Percentiles rank a stretch among this genome's conserved stretches.
Evolutionary conservation across 2,113 vertebrate species (phyloP).

Genomic region (Macrotis lagotis): DNA sequence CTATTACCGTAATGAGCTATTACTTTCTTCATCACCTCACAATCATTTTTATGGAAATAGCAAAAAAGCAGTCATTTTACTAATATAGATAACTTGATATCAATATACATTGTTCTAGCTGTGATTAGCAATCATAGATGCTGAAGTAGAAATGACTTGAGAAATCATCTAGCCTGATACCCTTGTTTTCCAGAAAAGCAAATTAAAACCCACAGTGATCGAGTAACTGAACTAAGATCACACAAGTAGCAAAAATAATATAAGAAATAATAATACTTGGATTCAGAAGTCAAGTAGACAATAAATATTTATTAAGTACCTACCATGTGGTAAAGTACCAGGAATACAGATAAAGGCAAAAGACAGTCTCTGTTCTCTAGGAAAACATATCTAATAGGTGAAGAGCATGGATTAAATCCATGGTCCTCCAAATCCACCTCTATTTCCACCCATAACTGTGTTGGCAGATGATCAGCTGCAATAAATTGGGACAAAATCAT

Average conservation of each 20-base stretch:
- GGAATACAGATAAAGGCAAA: not conserved
- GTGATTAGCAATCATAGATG: not conserved
- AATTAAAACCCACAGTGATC: not conserved
- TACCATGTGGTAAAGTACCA: not conserved
- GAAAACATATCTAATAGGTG: not conserved
- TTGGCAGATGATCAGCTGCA: too few relatives aligned
- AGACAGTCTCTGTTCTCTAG: not conserved
- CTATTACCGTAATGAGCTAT: too few relatives aligned
- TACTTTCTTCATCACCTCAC: not conserved
- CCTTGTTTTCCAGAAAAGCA: not conserved
- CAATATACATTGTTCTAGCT: not conserved
- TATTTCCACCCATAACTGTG: not conserved
- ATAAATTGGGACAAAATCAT: not conserved
- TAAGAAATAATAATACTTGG: not conserved
- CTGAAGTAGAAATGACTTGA: not conserved
- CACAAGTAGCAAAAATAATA: not conserved
- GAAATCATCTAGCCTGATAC: not conserved
- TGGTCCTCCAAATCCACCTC: not conserved
- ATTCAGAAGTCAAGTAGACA: not conserved
- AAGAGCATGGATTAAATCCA: not conserved
- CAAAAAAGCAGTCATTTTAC: not conserved
- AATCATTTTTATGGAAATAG: not conserved
- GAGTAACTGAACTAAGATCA: not conserved
- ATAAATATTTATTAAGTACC: not conserved
- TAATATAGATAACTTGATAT: not conserved